Evolutionary conservation across 2,888 invertebrate species (phyloP).

Genomic region (Leptura quadrifasciata): DNA sequence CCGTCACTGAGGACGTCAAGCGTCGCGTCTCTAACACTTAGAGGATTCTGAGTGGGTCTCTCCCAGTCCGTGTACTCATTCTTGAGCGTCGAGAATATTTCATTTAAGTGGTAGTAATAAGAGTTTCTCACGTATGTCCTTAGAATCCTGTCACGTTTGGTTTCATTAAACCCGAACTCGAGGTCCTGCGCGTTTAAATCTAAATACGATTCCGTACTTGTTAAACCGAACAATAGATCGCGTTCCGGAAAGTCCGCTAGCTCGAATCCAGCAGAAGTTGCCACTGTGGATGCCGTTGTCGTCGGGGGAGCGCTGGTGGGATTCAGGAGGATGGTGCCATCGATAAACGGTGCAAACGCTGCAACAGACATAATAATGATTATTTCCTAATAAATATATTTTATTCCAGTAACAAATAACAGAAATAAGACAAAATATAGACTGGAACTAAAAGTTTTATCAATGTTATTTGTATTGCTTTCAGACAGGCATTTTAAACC

Average conservation of each 20-base stretch:
- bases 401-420: too few species aligned
- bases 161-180: constrained; percentile 94
- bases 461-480: too few species aligned
- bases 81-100: constrained; percentile 92
- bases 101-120: constrained; percentile 95
- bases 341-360: constrained; percentile 94
- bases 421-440: too few species aligned
- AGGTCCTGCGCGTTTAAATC: constrained; percentile 89
- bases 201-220: constrained; percentile 88
- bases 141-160: constrained; percentile 88
- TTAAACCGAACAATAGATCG: constrained; percentile 90
- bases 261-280: constrained; percentile 85
- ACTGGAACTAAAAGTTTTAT: too few species aligned
- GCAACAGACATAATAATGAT: constrained; percentile 9
- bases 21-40: constrained; percentile 89
- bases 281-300: constrained; percentile 74
- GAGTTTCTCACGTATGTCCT: constrained; percentile 96
- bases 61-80: constrained; percentile 99
- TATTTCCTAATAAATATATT: too few species aligned
- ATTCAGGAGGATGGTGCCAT: constrained; percentile 88
- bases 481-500: too few species aligned
- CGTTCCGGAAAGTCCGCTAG: constrained; percentile 88
- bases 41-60: constrained; percentile 88
- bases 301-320: constrained; percentile 73
- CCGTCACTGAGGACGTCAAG: constrained; percentile 94